These are phyloP conservation scores for Branchellion lobata DNA, from an alignment of 2,888 invertebrate species.

Conservation along the genomic window DNA sequence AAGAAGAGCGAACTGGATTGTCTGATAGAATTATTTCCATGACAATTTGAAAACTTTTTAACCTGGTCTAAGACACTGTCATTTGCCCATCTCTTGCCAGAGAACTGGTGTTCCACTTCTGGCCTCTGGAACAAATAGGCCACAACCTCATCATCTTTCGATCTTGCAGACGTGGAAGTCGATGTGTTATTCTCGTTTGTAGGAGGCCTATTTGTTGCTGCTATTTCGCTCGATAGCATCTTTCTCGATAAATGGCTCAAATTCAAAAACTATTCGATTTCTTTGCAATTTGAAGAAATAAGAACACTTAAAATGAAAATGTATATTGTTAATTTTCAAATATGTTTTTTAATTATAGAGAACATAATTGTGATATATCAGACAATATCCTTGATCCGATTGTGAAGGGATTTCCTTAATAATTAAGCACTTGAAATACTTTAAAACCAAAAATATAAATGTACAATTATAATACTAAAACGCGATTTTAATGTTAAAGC, in stretches of 20 bases:
- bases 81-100: constrained; percentile 72
- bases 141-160: constrained; percentile 87
- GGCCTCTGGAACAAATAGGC: constrained; percentile 86
- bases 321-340: neutral
- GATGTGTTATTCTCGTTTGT: neutral
- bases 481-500: constrained; percentile 35
- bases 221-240: constrained; percentile 51
- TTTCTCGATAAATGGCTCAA: neutral
- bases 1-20: too few species aligned
- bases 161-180: constrained; percentile 53
- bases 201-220: constrained; percentile 18
- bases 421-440: neutral
- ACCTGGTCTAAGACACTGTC: constrained; percentile 76
- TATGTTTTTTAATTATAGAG: neutral
- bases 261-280: neutral
- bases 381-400: neutral
- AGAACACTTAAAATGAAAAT: too few species aligned
- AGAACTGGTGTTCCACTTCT: constrained; percentile 69
- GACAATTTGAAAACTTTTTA: too few species aligned
- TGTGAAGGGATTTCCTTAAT: too few species aligned
- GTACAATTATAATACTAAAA: constrained; percentile 9
- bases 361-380: too few species aligned
- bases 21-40: too few species aligned
- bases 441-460: constrained; percentile 3
- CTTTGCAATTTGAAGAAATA: neutral